Conservation (phyloP, 2,888 invertebrate species). For the Petrophora chlorosata region DNA sequence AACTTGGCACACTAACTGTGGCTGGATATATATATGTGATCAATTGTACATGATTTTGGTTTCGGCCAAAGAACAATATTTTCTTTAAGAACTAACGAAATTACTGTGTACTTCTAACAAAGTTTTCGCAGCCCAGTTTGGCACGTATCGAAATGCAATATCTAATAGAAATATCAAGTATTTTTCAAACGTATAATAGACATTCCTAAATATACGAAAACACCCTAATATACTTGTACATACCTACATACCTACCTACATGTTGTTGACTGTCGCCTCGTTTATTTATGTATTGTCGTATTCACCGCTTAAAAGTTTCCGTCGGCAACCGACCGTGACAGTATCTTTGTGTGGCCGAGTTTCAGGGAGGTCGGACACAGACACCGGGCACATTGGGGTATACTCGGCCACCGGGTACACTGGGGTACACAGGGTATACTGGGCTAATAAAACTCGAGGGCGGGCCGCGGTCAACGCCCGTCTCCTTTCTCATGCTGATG, state of each 20-base stretch:
- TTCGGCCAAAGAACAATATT: no score
- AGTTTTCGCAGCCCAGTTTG: no score
- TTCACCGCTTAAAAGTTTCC: constrained; percentile 30
- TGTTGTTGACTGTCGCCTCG: background rate
- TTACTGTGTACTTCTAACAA: no score
- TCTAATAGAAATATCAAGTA: no score
- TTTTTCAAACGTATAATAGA: no score
- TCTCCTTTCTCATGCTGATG: constrained; percentile 73
- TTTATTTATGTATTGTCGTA: constrained; percentile 9
- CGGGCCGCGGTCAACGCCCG: constrained; percentile 50
- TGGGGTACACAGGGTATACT: constrained; percentile 38
- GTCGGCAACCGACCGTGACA: constrained; percentile 35
- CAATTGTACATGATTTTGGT: no score
- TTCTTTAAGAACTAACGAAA: no score
- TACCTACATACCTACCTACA: background rate
- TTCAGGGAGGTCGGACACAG: constrained; percentile 1
- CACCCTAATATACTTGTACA: no score
- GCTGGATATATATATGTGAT: no score
- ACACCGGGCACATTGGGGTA: background rate
- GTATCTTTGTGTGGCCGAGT: constrained; percentile 25
- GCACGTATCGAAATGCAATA: no score
- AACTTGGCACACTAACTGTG: no score
- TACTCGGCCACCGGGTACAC: constrained; percentile 1
- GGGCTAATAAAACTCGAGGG: constrained; percentile 72
- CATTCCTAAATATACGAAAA: no score